These are phyloP conservation scores for Manis crassicaudata DNA, from an alignment of 2,797 vertebrate species.

Conservation along the genomic window DNA sequence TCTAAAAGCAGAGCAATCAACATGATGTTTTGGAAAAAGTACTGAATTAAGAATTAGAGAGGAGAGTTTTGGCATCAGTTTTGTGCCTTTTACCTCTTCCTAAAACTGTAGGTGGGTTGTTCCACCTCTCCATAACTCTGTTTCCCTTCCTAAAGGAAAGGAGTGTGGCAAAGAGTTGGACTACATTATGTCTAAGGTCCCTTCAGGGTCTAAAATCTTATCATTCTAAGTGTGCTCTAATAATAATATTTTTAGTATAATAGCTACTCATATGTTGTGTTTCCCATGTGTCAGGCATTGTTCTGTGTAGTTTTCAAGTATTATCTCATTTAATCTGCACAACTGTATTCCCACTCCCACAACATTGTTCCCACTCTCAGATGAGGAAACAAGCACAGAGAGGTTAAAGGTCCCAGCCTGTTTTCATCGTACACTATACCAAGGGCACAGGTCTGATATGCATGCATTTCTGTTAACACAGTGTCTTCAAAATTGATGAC, in stretches of 20 bases:
- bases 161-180: background rate
- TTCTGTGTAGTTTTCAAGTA: background rate
- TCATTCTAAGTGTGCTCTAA: background rate
- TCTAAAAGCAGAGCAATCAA: background rate
- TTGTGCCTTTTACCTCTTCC: background rate
- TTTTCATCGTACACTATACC: background rate
- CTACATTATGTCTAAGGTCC: background rate
- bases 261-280: background rate
- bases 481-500: background rate
- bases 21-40: background rate
- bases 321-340: background rate
- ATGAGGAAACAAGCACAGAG: slow-evolving; percentile 4
- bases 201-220: background rate
- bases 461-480: background rate
- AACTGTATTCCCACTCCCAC: background rate
- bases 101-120: background rate
- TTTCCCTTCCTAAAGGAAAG: background rate
- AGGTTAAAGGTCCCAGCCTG: background rate
- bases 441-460: background rate
- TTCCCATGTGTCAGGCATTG: background rate
- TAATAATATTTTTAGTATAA: background rate
- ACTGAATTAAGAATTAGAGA: background rate
- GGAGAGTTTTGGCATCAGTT: background rate
- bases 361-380: background rate
- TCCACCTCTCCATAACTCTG: background rate